Evolutionary conservation across 2,113 vertebrate genomes (phyloP).

Genomic region (Apaloderma vittatum): DNA sequence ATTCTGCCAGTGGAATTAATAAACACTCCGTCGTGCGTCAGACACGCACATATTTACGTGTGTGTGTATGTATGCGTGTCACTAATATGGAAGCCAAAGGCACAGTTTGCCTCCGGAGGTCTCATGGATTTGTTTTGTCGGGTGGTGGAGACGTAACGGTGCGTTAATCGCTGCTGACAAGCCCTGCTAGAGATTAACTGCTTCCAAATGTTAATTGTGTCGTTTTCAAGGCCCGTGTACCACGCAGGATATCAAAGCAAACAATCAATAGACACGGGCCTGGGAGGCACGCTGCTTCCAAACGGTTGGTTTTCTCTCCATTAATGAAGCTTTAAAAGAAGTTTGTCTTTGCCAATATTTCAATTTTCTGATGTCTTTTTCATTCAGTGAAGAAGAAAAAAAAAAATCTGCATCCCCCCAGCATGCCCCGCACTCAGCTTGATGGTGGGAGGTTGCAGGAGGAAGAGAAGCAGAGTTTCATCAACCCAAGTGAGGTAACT

Average conservation of each 20-base stretch:
- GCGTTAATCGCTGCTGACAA: neutral
- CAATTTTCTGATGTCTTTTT: neutral
- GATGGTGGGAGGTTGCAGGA: fast-evolving
- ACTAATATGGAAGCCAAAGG: neutral
- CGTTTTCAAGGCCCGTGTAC: neutral
- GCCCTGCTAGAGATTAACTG: neutral
- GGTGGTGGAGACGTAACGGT: neutral
- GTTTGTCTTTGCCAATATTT: neutral
- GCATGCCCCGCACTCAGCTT: fast-evolving
- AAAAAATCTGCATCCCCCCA: neutral
- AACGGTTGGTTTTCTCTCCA: neutral
- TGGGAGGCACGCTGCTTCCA: neutral
- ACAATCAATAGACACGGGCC: neutral
- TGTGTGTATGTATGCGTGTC: too few relatives aligned
- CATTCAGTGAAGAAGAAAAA: neutral
- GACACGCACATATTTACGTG: too few relatives aligned
- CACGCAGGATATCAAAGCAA: neutral
- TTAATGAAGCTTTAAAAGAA: neutral
- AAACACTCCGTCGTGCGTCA: neutral
- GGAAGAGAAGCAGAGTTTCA: neutral
- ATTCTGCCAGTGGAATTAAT: neutral
- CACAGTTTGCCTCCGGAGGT: neutral
- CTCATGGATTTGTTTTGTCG: neutral
- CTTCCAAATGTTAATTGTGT: neutral
- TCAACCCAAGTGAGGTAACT: neutral